Evolutionary conservation across 2,888 invertebrate species (phyloP).

Genomic region (Chesias legatella): DNA sequence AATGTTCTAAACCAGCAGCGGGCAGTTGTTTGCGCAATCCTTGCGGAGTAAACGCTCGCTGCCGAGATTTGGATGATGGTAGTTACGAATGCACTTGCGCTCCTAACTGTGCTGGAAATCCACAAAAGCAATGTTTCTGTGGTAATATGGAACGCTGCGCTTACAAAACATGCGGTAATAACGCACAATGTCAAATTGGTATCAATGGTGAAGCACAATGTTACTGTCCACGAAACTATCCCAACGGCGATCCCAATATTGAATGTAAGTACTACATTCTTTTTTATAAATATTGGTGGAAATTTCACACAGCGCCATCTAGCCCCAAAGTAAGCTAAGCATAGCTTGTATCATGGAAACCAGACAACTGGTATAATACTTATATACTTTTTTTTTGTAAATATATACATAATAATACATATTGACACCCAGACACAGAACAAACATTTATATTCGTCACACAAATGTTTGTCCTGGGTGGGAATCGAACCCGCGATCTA

Average conservation of each 20-base stretch:
- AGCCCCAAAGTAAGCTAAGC: no score
- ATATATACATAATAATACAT: no score
- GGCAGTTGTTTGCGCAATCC: constrained; percentile 90
- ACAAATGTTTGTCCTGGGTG: no score
- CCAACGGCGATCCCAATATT: constrained; percentile 90
- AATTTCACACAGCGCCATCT: no score
- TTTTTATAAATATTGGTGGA: no score
- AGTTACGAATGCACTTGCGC: constrained; percentile 91
- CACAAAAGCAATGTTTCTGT: constrained; percentile 89
- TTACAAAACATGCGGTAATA: constrained; percentile 88
- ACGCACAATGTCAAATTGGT: constrained; percentile 88
- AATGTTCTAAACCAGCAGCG: constrained; percentile 85
- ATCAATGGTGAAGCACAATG: constrained; percentile 87
- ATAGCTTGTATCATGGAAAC: no score
- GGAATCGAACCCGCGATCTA: no score
- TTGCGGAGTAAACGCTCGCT: constrained; percentile 91
- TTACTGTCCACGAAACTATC: constrained; percentile 90
- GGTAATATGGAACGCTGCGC: constrained; percentile 88
- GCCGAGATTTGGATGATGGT: constrained; percentile 86
- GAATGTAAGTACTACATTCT: constrained; percentile 84
- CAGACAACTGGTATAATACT: no score
- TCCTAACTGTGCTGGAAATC: constrained; percentile 90
- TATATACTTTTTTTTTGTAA: no score
- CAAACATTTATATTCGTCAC: no score
- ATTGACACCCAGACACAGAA: no score